Percentiles rank a stretch among this genome's conserved stretches.
Conservation (phyloP, 2,888 invertebrate species). For the Muscina levida region DNA sequence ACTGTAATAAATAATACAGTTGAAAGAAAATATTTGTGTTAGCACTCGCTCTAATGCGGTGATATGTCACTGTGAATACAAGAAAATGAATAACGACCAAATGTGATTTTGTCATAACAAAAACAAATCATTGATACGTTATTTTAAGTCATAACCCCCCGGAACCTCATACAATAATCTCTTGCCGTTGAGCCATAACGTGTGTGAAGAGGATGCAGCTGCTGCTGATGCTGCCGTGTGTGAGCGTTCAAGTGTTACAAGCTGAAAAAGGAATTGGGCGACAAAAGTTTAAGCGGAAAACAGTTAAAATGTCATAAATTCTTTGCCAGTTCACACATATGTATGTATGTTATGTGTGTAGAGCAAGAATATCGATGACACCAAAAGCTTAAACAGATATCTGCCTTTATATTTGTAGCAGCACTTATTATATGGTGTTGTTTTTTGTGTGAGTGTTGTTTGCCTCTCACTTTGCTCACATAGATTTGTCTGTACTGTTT, state of each 20-base stretch:
- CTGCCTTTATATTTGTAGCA: neutral
- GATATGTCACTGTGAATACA: too few species aligned
- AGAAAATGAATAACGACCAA: constrained; percentile 9
- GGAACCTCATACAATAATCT: too few species aligned
- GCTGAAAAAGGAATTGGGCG: too few species aligned
- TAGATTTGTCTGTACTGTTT: neutral
- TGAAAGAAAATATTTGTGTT: constrained; percentile 12
- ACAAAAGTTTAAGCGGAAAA: constrained; percentile 11
- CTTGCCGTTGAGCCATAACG: too few species aligned
- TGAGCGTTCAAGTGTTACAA: too few species aligned
- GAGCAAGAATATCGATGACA: constrained; percentile 15
- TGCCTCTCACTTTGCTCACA: neutral
- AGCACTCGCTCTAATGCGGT: too few species aligned
- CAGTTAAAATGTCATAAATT: constrained; percentile 50
- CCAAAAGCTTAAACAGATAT: neutral
- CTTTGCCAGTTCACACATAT: neutral
- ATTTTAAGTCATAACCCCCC: too few species aligned
- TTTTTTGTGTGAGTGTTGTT: neutral
- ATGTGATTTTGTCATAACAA: constrained; percentile 9
- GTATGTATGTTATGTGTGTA: neutral
- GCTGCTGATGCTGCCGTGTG: too few species aligned
- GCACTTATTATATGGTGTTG: constrained; percentile 5
- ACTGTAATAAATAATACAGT: constrained; percentile 1
- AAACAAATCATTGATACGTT: neutral
- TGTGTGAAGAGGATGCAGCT: too few species aligned